These are phyloP conservation scores for Macquaria australasica DNA, from an alignment of 2,113 vertebrate species.

Conservation along the genomic window DNA sequence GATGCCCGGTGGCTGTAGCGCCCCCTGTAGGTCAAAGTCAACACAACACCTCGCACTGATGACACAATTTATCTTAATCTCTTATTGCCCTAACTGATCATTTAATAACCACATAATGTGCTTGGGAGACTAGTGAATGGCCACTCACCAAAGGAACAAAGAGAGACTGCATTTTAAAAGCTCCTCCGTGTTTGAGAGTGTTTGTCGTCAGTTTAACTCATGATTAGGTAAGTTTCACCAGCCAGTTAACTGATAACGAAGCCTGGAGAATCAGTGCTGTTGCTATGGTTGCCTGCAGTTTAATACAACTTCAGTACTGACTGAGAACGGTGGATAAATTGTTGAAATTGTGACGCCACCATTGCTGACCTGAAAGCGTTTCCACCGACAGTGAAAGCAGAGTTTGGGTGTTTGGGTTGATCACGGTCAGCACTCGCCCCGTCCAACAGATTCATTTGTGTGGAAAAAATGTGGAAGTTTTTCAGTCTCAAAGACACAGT, in stretches of 20 bases:
- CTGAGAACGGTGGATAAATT: neutral
- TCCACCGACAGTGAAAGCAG: too few relatives aligned
- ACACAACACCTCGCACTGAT: neutral
- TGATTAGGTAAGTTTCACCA: neutral
- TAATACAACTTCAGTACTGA: neutral
- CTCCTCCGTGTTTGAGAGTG: neutral
- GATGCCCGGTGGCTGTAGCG: neutral
- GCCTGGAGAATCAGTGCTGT: neutral
- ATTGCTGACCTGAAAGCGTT: too few relatives aligned
- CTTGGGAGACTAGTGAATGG: neutral
- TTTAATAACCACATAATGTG: neutral
- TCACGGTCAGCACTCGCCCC: too few relatives aligned
- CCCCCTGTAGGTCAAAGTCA: conserved; percentile 16
- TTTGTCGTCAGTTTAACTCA: neutral
- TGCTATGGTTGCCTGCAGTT: conserved; percentile 23
- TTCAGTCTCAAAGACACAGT: neutral
- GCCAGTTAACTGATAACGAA: neutral
- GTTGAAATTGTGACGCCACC: neutral
- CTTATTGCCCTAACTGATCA: neutral
- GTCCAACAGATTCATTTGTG: neutral
- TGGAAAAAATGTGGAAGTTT: neutral
- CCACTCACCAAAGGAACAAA: neutral
- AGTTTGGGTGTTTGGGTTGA: too few relatives aligned
- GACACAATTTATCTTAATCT: too few relatives aligned
- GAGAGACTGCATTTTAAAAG: neutral